A percentile compares a stretch with the other conserved stretches of the same genome.
phyloP scores from a whole-genome alignment of 2,113 vertebrate genomes.

The Semicossyphus pulcher region DNA sequence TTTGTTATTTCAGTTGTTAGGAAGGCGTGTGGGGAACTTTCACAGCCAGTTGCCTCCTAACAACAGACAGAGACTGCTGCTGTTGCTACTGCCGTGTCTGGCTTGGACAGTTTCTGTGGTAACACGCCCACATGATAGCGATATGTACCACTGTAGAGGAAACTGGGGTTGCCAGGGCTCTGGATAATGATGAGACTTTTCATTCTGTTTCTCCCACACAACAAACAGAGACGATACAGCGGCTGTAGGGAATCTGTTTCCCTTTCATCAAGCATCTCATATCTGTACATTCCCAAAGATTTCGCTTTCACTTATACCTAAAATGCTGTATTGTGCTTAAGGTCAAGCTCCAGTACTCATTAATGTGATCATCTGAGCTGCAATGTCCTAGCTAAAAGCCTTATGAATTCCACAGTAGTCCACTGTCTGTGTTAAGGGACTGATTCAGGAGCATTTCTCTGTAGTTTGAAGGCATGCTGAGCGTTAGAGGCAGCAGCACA shows the following conservation, averaged over 20 bases:
- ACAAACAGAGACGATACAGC: slow-evolving; percentile 46
- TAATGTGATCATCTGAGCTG: neutral
- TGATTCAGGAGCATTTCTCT: slow-evolving; percentile 4
- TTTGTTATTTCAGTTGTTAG: slow-evolving; percentile 26
- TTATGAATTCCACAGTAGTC: slow-evolving; percentile 20
- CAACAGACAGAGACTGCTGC: slow-evolving; percentile 67
- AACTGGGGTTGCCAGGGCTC: slow-evolving; percentile 79
- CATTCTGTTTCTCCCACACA: slow-evolving; percentile 65
- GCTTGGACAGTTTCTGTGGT: slow-evolving; percentile 87
- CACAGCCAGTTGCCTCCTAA: slow-evolving; percentile 64
- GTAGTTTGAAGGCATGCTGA: slow-evolving; percentile 34
- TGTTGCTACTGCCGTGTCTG: slow-evolving; percentile 78
- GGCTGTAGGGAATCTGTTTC: slow-evolving; percentile 28
- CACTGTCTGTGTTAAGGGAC: neutral
- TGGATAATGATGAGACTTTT: slow-evolving; percentile 77
- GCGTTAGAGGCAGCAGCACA: slow-evolving; percentile 9
- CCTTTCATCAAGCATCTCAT: slow-evolving; percentile 38
- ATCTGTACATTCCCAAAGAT: neutral
- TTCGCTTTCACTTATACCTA: slow-evolving; percentile 1
- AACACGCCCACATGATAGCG: slow-evolving; percentile 83
- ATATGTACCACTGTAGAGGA: slow-evolving; percentile 73
- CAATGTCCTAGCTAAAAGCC: slow-evolving; percentile 18
- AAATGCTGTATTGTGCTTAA: slow-evolving; percentile 9
- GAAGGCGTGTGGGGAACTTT: slow-evolving; percentile 35
- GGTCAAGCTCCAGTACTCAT: slow-evolving; percentile 27